Evolutionary conservation across 23 tunicate genomes (phyloP), one percentile per base, ranked within the genome.

Genomic region (Diplosoma virens): DNA sequence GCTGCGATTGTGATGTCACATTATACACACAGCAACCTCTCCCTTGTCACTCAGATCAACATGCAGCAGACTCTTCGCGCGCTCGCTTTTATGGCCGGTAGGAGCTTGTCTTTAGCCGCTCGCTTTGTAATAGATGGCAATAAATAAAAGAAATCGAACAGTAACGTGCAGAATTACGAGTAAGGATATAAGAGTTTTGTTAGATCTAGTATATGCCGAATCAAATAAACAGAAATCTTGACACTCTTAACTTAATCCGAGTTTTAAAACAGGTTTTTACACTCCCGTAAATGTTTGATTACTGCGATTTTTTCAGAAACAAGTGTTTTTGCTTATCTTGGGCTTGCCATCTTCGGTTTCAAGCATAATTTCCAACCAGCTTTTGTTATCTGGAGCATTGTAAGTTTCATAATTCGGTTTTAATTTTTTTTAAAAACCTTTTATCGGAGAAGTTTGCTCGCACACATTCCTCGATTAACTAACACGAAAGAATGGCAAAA

Each of bases 1-100:
- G 90, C 99, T 17, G 99, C 91, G 2, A 94, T 94, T 60, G 99
- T 94, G 59, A 94, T 94, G 99, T 94, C 99, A 47, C 99, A 94
- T 81, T 94, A 94, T 78, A 88, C 99, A 1, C 99, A 94, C 75
- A 94, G 63, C 83, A 94, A 94, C 79, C 72, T 94, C 29, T 94
- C 99, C 3, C 82, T 94, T 0, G 95, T 94, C 27, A 94, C 99
- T 23, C 99, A 94, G 60, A 94, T 94, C 69, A 94, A 94, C 79
- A 88, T 94, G 83, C 99, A 94, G 37, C 94, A 94, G 35, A 88
- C 99, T 4, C 67, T 94, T 1, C 68, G 99, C 41, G 88, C 99
- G 0, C 82, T 94, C 0, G 86, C 96, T 36, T 94, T 85, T 45
- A 76, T 94, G 85, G 83, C 97, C 68, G 97, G 97, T 92, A 69